Base-by-base conservation (phyloP, 2,888 invertebrate species). In the Agrotis clavis region DNA sequence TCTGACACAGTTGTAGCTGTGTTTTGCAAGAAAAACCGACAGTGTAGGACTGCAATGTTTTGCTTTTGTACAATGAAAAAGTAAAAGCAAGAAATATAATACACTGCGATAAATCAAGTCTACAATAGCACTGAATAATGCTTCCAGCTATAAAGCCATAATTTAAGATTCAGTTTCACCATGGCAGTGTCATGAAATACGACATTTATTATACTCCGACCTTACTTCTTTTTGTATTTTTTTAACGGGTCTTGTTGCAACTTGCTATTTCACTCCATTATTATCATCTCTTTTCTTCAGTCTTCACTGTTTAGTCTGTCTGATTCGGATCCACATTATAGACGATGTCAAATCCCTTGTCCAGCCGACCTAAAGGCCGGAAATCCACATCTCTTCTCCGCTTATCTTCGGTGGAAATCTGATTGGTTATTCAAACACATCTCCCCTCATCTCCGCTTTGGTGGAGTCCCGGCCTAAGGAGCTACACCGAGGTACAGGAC, bases 21-120 rank as follows among this genome's bases (percentile, higher is more conserved):
- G 16, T 56, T 19, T 71, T 21, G 13, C 19, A 41, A 4, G 6
- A 25, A 41, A 59, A 67, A 19, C 9, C 51, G 16, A 1, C 21
- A 13, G 1, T 59, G 14, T 47, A 51, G 1, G 21, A 25, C 18
- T 19, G 13, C 41, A 14, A n/a, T 25, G 51, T 19, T 30, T 16
- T 35, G 13, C n/a, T 76, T 76, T 16, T 50, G 19, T 51, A 69
- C 45, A 21, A 19, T 21, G 41, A 50, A 11, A 35, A 25, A 59
- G 54, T 47, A 54, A 18, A 45, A 21, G 14, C 35, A 35, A 21
- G 70, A 70, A 61, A 56, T 61, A 47, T n/a, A 45, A 56, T 47
- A 61, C 60, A n/a, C 19, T 18, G 35, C 50, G 14, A 61, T 70
- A 45, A 61, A 35, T 74, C 53, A 62, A 11, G 19, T 35, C 35